Evolutionary conservation across 2,113 vertebrate genomes (phyloP), one percentile per base, ranked within the genome.

Genomic region (Clarias macrocephalus): DNA sequence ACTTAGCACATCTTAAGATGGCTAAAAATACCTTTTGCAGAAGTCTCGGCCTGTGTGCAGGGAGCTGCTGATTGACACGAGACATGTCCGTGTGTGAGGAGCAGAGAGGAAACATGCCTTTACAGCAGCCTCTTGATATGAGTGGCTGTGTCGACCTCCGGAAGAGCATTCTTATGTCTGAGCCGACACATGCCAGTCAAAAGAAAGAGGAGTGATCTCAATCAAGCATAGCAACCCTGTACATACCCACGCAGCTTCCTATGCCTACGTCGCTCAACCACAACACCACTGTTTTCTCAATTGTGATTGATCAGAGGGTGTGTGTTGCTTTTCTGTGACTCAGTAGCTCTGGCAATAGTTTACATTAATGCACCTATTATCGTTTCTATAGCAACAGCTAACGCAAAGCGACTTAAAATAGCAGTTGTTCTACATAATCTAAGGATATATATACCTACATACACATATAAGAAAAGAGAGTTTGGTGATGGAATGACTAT

Each of bases 121-220:
- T 79, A 73, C 76, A 30, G 65, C 48, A 59, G 82, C 75, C 80
- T 84, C 66, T 82, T 85, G 84, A 48, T 63, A 84, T 18, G 81
- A 90, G 65, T 82, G 80, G 28, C 82, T 80, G n/a, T 60, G 76
- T 84, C 89, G 57, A 73, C 81, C 80, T 68, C 72, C 76, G 1
- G 63, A 73, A 86, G 59, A 70, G 82, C 28, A 15, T 73, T 76
- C 82, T 83, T 75, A 84, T 66, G 57, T 90, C 59, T 59, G 84
- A 88, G 75, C 85, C 30, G 82, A 83, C 86, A 82, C 73, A 83
- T 80, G 87, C 84, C 84, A 86, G 70, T 90, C 89, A 90, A 90
- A 84, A 30, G 63, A 57, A 73, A 60, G 75, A 52, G 80, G 80
- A 19, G 63, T 60, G 83, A 83, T 86, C 83, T 86, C 87, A 86